A percentile compares a stretch with the other conserved stretches of the same genome.
These are phyloP conservation scores for Cyanistes caeruleus DNA, from an alignment of 2,113 vertebrate species.

Conservation along the genomic window DNA sequence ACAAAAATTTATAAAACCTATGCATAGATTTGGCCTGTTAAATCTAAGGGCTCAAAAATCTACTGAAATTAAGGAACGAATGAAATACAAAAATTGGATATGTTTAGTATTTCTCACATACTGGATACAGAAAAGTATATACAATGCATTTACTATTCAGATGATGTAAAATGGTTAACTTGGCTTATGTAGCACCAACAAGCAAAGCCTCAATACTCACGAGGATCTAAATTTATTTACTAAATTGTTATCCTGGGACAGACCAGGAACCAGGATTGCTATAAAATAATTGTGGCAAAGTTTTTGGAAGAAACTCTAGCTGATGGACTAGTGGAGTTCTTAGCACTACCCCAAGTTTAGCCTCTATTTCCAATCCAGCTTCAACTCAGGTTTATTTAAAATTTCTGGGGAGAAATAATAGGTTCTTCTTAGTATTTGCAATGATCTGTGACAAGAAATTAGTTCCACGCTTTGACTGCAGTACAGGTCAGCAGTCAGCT, in stretches of 20 bases:
- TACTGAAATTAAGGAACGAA: slow-evolving; percentile 32
- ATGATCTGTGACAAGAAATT: slow-evolving; percentile 16
- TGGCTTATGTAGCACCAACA: not conserved
- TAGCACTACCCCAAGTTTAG: not conserved
- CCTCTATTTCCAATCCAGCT: not conserved
- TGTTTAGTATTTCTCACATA: not conserved
- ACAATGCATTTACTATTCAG: not conserved
- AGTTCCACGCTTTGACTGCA: slow-evolving; percentile 1
- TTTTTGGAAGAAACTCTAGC: not conserved
- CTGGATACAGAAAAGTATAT: not conserved
- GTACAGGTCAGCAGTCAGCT: slow-evolving; percentile 27
- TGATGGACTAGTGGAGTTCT: not conserved
- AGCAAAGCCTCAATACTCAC: not conserved
- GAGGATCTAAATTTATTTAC: not conserved
- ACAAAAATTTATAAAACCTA: not conserved
- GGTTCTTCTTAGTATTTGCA: not conserved
- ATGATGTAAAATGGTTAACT: not conserved
- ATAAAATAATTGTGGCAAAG: not conserved
- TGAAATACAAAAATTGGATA: not conserved
- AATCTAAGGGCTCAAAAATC: slow-evolving; percentile 28
- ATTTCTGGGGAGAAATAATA: not conserved
- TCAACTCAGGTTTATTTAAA: not conserved
- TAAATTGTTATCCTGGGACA: not conserved
- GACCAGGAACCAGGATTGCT: not conserved
- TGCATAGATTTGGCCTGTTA: not conserved